Percentiles rank a stretch among this genome's conserved stretches.
Conservation (phyloP, 1,140 invertebrate genomes). For the Drosophila serrata region DNA sequence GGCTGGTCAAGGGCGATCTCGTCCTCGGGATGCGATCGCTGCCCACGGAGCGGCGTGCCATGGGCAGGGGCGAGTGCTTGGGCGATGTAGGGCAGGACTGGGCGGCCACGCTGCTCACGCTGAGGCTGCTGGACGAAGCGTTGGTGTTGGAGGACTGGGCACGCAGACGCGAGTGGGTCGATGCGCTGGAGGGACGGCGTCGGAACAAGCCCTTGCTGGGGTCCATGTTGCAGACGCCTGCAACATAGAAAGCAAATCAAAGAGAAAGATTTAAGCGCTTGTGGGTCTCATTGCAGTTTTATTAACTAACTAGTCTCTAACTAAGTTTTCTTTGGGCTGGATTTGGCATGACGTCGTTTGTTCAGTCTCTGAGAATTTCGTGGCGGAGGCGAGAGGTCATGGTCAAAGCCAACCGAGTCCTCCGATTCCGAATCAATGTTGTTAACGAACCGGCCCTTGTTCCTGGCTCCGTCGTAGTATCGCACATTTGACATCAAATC, state of each 20-base stretch:
- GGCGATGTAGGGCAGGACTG: conserved; percentile 84
- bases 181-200: conserved; percentile 85
- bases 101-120: conserved; percentile 46
- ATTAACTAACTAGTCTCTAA: conserved; percentile 36
- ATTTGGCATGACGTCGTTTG: not conserved
- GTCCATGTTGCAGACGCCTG: conserved; percentile 84
- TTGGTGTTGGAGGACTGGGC: conserved; percentile 72
- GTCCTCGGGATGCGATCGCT: conserved; percentile 77
- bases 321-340: not conserved
- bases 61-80: conserved; percentile 69
- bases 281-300: conserved; percentile 24
- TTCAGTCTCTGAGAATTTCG: not conserved
- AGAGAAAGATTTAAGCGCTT: not conserved
- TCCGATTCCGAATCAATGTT: conserved; percentile 53
- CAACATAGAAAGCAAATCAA: conserved; percentile 22
- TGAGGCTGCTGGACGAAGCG: conserved; percentile 56
- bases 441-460: conserved; percentile 53
- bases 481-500: conserved; percentile 59
- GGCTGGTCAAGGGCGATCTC: conserved; percentile 60
- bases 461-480: conserved; percentile 37
- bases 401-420: no score
- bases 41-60: conserved; percentile 68
- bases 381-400: not conserved
- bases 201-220: conserved; percentile 86
- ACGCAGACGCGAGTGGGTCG: conserved; percentile 66